Percentiles rank a stretch among this genome's conserved stretches.
Conservation (phyloP, 2,797 vertebrate genomes). For the Varecia variegata region DNA sequence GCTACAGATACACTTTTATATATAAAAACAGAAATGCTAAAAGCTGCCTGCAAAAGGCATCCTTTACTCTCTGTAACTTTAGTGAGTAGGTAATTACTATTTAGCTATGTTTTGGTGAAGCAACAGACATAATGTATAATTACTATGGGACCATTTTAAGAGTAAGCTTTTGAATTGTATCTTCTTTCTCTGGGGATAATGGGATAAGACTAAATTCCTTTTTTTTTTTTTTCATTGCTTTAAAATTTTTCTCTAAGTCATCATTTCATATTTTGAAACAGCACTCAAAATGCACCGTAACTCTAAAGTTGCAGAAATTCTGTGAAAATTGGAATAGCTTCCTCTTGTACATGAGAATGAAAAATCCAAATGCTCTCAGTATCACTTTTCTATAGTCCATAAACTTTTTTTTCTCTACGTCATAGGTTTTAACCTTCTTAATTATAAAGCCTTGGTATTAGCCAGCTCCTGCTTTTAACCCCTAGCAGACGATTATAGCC, state of each 20-base stretch:
- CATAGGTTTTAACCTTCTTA: neutral
- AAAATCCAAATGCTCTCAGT: neutral
- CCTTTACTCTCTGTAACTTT: neutral
- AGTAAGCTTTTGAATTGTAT: neutral
- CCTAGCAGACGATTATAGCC: neutral
- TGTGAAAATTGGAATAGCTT: neutral
- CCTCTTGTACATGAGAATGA: neutral
- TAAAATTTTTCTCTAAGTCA: neutral
- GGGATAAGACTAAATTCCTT: neutral
- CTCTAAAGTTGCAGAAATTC: neutral
- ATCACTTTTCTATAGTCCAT: neutral
- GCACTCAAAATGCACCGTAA: neutral
- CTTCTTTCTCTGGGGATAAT: neutral
- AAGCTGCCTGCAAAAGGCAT: neutral
- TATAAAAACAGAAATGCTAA: neutral
- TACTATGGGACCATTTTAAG: neutral
- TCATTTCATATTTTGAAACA: neutral
- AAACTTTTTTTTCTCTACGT: neutral
- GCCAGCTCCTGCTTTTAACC: neutral
- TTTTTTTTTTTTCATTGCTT: neutral
- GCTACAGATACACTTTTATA: neutral
- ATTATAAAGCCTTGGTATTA: neutral
- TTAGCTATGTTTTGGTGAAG: neutral
- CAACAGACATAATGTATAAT: neutral
- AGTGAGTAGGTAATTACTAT: neutral